Evolutionary conservation across 2,797 vertebrate genomes (phyloP).

Genomic region (Sebastes melanostomus): DNA sequence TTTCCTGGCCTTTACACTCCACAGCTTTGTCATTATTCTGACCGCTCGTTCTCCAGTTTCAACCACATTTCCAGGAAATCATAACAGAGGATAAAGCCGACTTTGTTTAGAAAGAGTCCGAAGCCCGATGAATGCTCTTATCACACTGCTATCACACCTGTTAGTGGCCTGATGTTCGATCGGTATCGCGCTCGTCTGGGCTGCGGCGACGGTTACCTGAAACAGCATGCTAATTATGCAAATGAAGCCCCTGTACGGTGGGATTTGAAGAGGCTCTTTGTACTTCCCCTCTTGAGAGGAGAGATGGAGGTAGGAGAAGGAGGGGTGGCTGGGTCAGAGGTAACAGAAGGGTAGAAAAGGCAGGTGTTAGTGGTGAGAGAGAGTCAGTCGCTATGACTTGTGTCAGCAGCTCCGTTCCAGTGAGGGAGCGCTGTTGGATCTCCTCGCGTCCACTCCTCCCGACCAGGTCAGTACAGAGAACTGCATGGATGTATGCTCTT

Average conservation of each 20-base stretch:
- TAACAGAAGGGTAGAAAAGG: conserved; percentile 53
- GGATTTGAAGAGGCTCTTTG: conserved; percentile 72
- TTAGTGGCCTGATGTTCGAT: conserved; percentile 21
- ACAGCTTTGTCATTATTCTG: background rate
- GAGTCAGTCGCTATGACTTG: conserved; percentile 49
- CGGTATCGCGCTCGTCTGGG: background rate
- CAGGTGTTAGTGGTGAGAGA: conserved; percentile 12
- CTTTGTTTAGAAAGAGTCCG: conserved; percentile 50
- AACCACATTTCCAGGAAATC: conserved; percentile 27
- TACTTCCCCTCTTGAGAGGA: conserved; percentile 47
- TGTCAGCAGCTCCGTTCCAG: conserved; percentile 44
- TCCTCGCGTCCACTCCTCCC: conserved; percentile 1
- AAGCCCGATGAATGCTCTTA: conserved; percentile 13
- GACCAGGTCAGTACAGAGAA: conserved; percentile 53
- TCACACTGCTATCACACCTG: conserved; percentile 56
- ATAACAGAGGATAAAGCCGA: conserved; percentile 20
- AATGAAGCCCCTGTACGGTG: conserved; percentile 42
- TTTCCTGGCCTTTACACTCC: background rate
- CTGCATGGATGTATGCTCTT: background rate
- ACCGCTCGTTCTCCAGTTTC: background rate
- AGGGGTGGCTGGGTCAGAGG: conserved; percentile 21
- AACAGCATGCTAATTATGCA: conserved; percentile 66
- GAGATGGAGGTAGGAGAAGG: background rate
- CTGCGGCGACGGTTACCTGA: conserved; percentile 47
- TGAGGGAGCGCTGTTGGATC: conserved; percentile 39